These are phyloP conservation scores for Octomys mimax DNA, from an alignment of 2,797 vertebrate species.

Conservation along the genomic window DNA sequence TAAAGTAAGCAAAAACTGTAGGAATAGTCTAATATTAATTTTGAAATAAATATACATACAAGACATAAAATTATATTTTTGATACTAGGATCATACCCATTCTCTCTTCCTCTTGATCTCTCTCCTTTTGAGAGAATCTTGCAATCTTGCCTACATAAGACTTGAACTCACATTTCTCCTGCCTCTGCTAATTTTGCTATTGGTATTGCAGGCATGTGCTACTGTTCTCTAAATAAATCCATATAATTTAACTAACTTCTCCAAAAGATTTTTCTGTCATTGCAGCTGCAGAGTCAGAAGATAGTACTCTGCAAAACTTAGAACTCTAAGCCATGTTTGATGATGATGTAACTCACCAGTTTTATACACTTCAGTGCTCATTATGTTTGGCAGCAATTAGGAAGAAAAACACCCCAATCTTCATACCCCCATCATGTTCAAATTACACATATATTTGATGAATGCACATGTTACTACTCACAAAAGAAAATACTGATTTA, in stretches of 20 bases:
- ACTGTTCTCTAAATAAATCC: not conserved
- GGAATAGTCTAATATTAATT: not conserved
- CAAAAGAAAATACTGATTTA: constrained; percentile 42
- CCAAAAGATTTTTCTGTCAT: constrained; percentile 37
- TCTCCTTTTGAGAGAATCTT: not conserved
- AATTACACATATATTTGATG: constrained; percentile 54
- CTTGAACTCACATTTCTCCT: not conserved
- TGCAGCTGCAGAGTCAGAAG: constrained; percentile 51
- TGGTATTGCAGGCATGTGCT: not conserved
- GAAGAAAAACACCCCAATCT: constrained; percentile 42
- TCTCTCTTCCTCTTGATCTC: not conserved
- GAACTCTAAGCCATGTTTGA: constrained; percentile 51
- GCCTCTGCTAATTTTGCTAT: not conserved
- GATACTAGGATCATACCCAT: not conserved
- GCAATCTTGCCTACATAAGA: not conserved
- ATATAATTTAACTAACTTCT: not conserved
- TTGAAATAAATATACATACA: constrained; percentile 21
- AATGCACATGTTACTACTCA: constrained; percentile 33
- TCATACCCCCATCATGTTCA: constrained; percentile 46
- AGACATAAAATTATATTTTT: not conserved
- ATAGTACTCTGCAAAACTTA: constrained; percentile 29
- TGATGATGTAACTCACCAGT: constrained; percentile 59
- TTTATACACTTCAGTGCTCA: constrained; percentile 62
- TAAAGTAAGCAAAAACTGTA: not conserved
- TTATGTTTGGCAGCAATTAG: constrained; percentile 65